These are phyloP conservation scores for Lydus trimaculatus DNA, from an alignment of 2,888 invertebrate species.

Conservation along the genomic window DNA sequence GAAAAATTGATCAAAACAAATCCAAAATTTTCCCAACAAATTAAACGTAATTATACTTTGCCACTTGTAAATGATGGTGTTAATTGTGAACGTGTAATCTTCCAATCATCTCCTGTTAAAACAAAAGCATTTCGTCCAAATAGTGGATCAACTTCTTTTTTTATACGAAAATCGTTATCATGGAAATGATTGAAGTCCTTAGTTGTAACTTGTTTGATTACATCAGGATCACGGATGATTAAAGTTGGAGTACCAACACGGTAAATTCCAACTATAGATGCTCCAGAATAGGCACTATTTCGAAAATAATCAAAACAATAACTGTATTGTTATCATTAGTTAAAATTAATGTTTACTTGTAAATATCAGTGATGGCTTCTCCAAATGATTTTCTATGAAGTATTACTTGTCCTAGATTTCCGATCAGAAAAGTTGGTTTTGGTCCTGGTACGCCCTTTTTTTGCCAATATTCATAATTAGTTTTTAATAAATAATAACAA, in stretches of 20 bases:
- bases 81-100: slow-evolving; percentile 60
- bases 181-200: slow-evolving; percentile 56
- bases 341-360: slow-evolving; percentile 42
- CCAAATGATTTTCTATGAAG: slow-evolving; percentile 44
- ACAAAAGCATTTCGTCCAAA: slow-evolving; percentile 61
- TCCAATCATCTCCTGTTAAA: slow-evolving; percentile 62
- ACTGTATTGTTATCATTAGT: not conserved
- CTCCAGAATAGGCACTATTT: slow-evolving; percentile 13
- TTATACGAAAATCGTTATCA: slow-evolving; percentile 54
- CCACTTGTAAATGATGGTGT: slow-evolving; percentile 62
- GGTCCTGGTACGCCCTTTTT: slow-evolving; percentile 54
- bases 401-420: slow-evolving; percentile 41
- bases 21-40: not conserved
- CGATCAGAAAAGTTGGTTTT: slow-evolving; percentile 49
- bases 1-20: slow-evolving; percentile 26
- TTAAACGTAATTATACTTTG: slow-evolving; percentile 53
- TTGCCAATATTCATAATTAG: slow-evolving; percentile 54
- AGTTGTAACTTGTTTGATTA: slow-evolving; percentile 50
- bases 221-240: slow-evolving; percentile 52
- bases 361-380: slow-evolving; percentile 43
- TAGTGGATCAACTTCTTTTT: slow-evolving; percentile 60
- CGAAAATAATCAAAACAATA: not conserved
- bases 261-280: slow-evolving; percentile 36
- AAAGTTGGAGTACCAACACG: slow-evolving; percentile 48
- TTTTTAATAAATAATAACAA: slow-evolving; percentile 6